Evolutionary conservation across 2,113 vertebrate species (phyloP).

Genomic region (Amazona vittata): DNA sequence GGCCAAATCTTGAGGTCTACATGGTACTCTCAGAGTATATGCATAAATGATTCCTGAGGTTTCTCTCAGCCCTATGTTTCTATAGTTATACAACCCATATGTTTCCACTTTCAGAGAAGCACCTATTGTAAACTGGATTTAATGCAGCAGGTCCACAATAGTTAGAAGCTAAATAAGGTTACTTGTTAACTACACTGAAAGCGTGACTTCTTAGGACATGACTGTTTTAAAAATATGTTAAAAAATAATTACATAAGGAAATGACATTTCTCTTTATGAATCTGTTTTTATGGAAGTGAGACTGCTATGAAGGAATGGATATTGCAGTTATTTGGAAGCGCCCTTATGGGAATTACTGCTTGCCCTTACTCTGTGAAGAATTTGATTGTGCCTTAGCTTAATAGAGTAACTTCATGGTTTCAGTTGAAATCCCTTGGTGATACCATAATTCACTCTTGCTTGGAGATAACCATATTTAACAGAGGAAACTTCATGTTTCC

Average conservation of each 20-base stretch:
- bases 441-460: not conserved
- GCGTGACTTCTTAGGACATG: not conserved
- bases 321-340: not conserved
- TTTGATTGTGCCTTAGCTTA: not conserved
- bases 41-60: not conserved
- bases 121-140: not conserved
- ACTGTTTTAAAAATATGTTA: not conserved
- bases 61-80: not conserved
- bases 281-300: not conserved
- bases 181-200: not conserved
- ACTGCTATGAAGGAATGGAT: not conserved
- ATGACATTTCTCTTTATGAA: constrained; percentile 13
- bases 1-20: not conserved
- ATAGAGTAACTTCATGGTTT: not conserved
- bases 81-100: not conserved
- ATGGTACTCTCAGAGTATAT: not conserved
- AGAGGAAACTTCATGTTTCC: not conserved
- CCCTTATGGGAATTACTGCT: not conserved
- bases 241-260: constrained; percentile 9
- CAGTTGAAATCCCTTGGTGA: not conserved
- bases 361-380: not conserved
- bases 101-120: not conserved
- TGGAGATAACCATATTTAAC: not conserved
- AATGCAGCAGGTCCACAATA: not conserved
- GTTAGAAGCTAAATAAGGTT: not conserved